Conservation (phyloP, 2,113 vertebrate species). For the Osmerus mordax region DNA sequence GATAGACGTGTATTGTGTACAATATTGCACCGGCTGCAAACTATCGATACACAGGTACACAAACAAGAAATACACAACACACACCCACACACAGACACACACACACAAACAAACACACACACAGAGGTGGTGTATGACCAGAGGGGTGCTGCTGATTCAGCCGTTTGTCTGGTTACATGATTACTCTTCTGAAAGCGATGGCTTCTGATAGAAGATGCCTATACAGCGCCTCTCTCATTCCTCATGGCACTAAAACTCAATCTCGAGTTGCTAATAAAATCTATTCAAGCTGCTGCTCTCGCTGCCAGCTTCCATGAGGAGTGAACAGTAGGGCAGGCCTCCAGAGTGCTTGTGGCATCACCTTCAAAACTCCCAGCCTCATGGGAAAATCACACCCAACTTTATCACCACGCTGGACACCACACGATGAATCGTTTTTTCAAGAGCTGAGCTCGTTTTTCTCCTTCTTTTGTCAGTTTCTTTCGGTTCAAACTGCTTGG, state of each 20-base stretch:
- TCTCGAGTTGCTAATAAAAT: conserved; percentile 50
- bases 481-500: conserved; percentile 1
- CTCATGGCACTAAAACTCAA: conserved; percentile 32
- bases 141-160: conserved; percentile 45
- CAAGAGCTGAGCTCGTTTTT: conserved; percentile 6
- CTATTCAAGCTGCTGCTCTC: conserved; percentile 13
- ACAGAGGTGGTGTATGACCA: conserved; percentile 21
- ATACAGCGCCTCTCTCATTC: conserved; percentile 10
- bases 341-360: neutral
- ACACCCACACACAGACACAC: neutral
- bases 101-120: conserved; percentile 9
- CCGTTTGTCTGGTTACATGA: conserved; percentile 39
- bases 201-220: conserved; percentile 23
- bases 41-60: neutral
- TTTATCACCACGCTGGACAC: conserved; percentile 27
- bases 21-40: conserved; percentile 2
- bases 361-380: conserved; percentile 25
- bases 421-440: neutral
- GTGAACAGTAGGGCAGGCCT: neutral
- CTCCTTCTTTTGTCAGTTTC: neutral
- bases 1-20: neutral
- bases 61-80: conserved; percentile 4
- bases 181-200: conserved; percentile 31
- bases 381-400: conserved; percentile 31
- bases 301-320: conserved; percentile 16